A percentile compares a stretch with the other conserved stretches of the same genome.
phyloP scores from a whole-genome alignment of 30 jellyfish, hydroid and myxozoan genomes.

The Turritopsis dohrnii region DNA sequence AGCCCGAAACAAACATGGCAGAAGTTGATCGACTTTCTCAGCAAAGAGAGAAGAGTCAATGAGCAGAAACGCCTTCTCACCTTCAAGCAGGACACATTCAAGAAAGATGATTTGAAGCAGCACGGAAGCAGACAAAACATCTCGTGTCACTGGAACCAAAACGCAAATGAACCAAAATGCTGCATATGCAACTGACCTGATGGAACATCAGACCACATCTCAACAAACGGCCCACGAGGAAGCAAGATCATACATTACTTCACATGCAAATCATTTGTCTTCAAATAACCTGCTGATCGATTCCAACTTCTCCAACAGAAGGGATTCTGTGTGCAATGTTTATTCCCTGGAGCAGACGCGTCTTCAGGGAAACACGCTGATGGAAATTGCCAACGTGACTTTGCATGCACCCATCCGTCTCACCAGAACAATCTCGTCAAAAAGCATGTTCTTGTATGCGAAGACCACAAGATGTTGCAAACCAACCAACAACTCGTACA shows the following conservation, averaged over 20 bases:
- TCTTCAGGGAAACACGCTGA: neutral
- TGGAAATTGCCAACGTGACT: slow-evolving; percentile 9
- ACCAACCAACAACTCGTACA: slow-evolving; percentile 6
- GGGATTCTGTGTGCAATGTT: neutral
- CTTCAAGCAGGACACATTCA: slow-evolving; percentile 1
- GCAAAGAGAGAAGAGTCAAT: slow-evolving; percentile 10
- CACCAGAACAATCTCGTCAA: neutral
- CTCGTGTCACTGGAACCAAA: slow-evolving; percentile 1
- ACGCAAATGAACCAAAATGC: slow-evolving; percentile 7
- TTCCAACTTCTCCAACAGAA: neutral
- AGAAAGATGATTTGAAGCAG: neutral
- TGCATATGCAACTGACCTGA: slow-evolving; percentile 2
- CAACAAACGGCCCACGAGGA: slow-evolving; percentile 14
- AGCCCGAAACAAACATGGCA: slow-evolving; percentile 6
- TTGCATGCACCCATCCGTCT: slow-evolving; percentile 11
- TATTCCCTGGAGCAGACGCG: slow-evolving; percentile 3
- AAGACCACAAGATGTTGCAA: slow-evolving; percentile 21
- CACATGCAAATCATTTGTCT: slow-evolving; percentile 5
- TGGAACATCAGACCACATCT: slow-evolving; percentile 5
- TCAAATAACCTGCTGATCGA: neutral
- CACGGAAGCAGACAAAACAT: neutral
- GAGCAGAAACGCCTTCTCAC: slow-evolving; percentile 5
- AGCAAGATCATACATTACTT: neutral
- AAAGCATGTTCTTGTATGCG: slow-evolving; percentile 19
- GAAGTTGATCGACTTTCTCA: slow-evolving; percentile 10